Evolutionary conservation across 2,888 invertebrate species (phyloP), one percentile per base, ranked within the genome.

Genomic region (Steinernema carpocapsae): DNA sequence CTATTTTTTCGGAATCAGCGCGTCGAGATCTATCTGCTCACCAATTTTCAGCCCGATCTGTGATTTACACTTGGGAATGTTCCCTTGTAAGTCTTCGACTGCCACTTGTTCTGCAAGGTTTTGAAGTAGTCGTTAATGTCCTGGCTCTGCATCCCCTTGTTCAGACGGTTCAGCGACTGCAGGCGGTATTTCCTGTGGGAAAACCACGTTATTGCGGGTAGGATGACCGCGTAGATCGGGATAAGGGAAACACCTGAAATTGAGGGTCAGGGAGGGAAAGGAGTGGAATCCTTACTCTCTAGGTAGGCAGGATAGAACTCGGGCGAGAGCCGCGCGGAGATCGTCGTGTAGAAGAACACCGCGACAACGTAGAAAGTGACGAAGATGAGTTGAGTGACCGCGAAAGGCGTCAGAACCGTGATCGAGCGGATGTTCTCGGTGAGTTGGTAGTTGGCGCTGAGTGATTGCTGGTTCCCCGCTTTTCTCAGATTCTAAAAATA

Each of bases 281-380:
- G 6, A 24, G 4, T 26, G 22, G 22, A 7, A 6, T 24, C 6
- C 19, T 19, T 56, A 56, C 56, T 56, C 17, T 56, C 56, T 3
- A 56, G 56, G 26, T 56, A 56, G 17, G 56, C 56, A 24, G 56
- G 56, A 56, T 56, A 56, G 56, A 56, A 56, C 22, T 56, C 56
- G 6, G 56, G 26, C 22, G 26, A 24, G 26, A 56, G 2, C 2
- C 7, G 12, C n/a, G 12, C 12, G 6, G 56, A 24, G 4, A 56
- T 7, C 6, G 26, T 56, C 6, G 56, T 56, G 26, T 56, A 56
- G 56, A 26, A 56, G 56, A 56, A 56, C 3, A 56, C 56, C 6
- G 56, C 26, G 56, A 56, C 26, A 26, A 56, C 22, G 56, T 56
- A 56, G 26, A 56, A 56, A 1, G 56, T 19, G 26, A 56, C 56